A percentile compares a stretch with the other conserved stretches of the same genome.
These are phyloP conservation scores for Raja brachyura DNA, from an alignment of 2,113 vertebrate species.

Conservation along the genomic window DNA sequence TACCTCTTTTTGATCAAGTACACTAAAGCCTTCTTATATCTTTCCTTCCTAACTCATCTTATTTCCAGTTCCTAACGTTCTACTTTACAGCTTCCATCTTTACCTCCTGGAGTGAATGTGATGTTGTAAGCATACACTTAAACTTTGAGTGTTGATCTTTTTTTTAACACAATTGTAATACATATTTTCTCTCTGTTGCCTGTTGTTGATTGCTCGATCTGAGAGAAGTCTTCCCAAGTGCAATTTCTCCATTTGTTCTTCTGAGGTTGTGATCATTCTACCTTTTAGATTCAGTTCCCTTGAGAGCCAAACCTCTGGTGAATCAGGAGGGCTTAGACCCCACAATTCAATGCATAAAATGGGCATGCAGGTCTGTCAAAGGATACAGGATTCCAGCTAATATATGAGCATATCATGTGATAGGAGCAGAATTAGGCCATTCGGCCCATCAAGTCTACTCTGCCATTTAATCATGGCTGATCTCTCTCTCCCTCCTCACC, in stretches of 20 bases:
- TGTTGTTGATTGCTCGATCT: background rate
- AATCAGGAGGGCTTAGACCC: no score
- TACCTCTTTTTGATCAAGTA: background rate
- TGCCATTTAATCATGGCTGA: no score
- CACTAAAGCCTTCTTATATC: slow-evolving; percentile 36
- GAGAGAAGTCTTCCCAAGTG: background rate
- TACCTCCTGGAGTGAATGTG: background rate
- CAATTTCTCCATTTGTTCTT: background rate
- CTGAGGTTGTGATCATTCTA: background rate
- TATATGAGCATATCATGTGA: no score
- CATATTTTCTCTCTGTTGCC: background rate
- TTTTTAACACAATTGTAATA: background rate
- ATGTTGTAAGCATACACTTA: background rate
- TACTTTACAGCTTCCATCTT: background rate
- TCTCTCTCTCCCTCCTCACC: no score
- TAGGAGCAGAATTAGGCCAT: no score
- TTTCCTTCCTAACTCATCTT: no score
- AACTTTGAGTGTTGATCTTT: background rate
- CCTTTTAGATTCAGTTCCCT: background rate
- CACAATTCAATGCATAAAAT: no score
- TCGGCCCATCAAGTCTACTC: no score
- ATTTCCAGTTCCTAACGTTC: background rate
- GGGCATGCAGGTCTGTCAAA: no score
- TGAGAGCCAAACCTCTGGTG: no score
- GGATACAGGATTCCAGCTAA: no score